Percentiles rank a stretch among this genome's conserved stretches.
Evolutionary conservation across 2,888 invertebrate species (phyloP).

Genomic region (Tiliacea aurago): DNA sequence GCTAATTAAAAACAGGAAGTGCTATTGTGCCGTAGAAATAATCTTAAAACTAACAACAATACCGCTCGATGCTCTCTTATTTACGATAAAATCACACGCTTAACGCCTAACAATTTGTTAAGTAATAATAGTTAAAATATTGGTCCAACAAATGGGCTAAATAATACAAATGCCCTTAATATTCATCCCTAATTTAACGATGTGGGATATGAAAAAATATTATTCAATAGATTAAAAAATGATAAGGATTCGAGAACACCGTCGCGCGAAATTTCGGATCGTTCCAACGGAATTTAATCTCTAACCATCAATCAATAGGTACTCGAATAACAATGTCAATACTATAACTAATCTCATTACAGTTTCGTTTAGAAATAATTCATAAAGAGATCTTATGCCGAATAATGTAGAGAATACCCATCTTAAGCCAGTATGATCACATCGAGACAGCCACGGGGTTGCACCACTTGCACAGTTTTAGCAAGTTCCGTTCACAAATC

Average conservation of each 20-base stretch:
- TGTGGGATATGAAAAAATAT: conserved; percentile 90
- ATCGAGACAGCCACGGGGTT: conserved; percentile 85
- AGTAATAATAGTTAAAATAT: conserved; percentile 91
- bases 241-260: conserved; percentile 89
- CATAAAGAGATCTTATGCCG: conserved; percentile 86
- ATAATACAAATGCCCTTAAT: conserved; percentile 91
- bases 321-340: conserved; percentile 90
- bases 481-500: conserved; percentile 76
- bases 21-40: conserved; percentile 90
- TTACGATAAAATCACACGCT: conserved; percentile 90
- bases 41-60: conserved; percentile 90
- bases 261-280: conserved; percentile 81
- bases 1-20: conserved; percentile 91
- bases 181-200: conserved; percentile 91
- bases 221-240: conserved; percentile 90
- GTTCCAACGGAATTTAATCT: conserved; percentile 87
- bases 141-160: conserved; percentile 91
- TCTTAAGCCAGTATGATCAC: conserved; percentile 83
- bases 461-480: conserved; percentile 83
- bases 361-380: conserved; percentile 88
- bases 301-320: conserved; percentile 87
- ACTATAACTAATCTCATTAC: conserved; percentile 90
- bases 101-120: conserved; percentile 91
- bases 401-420: conserved; percentile 81
- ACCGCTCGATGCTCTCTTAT: conserved; percentile 90